These are phyloP conservation scores for Sminthurides aquaticus DNA, from an alignment of 2,888 invertebrate genomes.

Conservation along the genomic window DNA sequence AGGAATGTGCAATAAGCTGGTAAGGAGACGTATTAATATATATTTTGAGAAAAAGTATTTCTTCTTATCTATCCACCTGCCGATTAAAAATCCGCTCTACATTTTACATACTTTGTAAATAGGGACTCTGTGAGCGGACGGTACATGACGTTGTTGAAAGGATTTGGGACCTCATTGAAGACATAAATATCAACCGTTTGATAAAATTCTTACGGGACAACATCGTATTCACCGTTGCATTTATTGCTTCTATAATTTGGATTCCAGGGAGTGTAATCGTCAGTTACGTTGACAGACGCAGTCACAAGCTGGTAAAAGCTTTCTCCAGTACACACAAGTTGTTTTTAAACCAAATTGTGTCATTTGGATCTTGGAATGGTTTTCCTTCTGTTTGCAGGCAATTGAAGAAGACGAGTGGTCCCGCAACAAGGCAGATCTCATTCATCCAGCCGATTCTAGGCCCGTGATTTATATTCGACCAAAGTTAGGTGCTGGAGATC, in stretches of 20 bases:
- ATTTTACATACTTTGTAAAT: constrained; percentile 41
- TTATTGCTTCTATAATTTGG: constrained; percentile 87
- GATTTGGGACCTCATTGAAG: constrained; percentile 96
- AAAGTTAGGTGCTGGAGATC: constrained; percentile 34
- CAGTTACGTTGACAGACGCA: constrained; percentile 38
- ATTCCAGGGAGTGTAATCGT: constrained; percentile 58
- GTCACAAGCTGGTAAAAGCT: constrained; percentile 37
- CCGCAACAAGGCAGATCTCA: constrained; percentile 40
- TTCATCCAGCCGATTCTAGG: constrained; percentile 40
- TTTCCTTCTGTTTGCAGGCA: constrained; percentile 22
- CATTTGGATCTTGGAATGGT: not conserved
- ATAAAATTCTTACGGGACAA: constrained; percentile 82
- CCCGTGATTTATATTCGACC: constrained; percentile 41
- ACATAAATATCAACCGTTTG: constrained; percentile 88
- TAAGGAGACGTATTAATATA: no score
- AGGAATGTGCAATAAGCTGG: constrained; percentile 88
- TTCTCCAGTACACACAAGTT: not conserved
- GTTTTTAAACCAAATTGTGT: not conserved
- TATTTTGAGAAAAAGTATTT: no score
- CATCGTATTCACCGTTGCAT: constrained; percentile 85
- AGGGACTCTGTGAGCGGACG: constrained; percentile 91
- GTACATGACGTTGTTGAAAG: constrained; percentile 91
- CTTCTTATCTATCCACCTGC: constrained; percentile 3
- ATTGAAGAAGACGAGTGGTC: constrained; percentile 42
- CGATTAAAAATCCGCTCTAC: not conserved